Percentiles rank a stretch among this genome's conserved stretches.
Evolutionary conservation across 2,888 invertebrate genomes (phyloP).

Genomic region (Scaptodrosophila latifasciaeformis): DNA sequence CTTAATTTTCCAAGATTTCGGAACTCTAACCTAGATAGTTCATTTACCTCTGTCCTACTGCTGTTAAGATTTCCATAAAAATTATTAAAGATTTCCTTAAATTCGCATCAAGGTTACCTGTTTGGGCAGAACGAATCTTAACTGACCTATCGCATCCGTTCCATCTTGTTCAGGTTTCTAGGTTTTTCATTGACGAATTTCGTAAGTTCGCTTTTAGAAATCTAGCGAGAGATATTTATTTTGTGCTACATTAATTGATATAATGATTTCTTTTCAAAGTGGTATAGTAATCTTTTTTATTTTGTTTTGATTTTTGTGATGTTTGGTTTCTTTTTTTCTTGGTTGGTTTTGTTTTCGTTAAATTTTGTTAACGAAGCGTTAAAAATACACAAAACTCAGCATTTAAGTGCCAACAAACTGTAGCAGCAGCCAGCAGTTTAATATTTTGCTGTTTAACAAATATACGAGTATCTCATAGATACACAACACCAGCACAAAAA

Average conservation of each 20-base stretch:
- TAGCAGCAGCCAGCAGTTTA: slow-evolving; percentile 29
- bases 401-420: slow-evolving; percentile 60
- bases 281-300: slow-evolving; percentile 25
- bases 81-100: too few relatives aligned
- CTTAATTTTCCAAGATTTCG: too few relatives aligned
- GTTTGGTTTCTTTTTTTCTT: slow-evolving; percentile 20
- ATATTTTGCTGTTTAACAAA: slow-evolving; percentile 34
- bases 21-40: too few relatives aligned
- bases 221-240: slow-evolving; percentile 16
- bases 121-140: too few relatives aligned
- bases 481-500: slow-evolving; percentile 10
- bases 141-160: too few relatives aligned
- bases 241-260: slow-evolving; percentile 51
- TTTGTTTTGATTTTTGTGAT: slow-evolving; percentile 8
- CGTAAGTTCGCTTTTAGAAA: slow-evolving; percentile 27
- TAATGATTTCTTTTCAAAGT: slow-evolving; percentile 40
- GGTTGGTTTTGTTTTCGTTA: neutral
- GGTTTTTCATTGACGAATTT: neutral
- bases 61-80: too few relatives aligned
- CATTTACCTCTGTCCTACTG: too few relatives aligned
- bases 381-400: slow-evolving; percentile 30
- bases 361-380: slow-evolving; percentile 54
- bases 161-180: neutral
- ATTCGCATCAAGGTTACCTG: too few relatives aligned
- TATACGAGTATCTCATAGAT: slow-evolving; percentile 28